Conservation (phyloP, 92 coral and sea anemone species). For the Palythoa heliodiscus region DNA sequence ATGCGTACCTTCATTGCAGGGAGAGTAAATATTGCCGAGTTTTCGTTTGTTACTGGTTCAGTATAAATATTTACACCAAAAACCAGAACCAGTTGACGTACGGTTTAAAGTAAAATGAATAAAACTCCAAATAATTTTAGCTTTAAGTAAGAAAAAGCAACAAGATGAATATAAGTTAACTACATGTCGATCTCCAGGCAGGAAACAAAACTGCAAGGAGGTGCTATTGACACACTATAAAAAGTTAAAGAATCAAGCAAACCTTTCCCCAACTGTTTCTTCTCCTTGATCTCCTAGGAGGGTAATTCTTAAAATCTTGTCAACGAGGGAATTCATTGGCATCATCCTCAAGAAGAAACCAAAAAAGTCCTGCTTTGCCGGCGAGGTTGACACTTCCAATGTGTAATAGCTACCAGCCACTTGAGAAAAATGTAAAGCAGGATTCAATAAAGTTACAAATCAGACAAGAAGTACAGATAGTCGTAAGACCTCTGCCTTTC, state of each 20-base stretch:
- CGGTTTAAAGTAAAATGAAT: no score
- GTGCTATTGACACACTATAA: neutral
- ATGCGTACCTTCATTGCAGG: no score
- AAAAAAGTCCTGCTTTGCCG: neutral
- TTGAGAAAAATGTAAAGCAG: neutral
- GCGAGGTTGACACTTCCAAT: constrained; percentile 8
- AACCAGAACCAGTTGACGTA: no score
- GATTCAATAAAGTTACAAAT: neutral
- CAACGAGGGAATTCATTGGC: constrained; percentile 10
- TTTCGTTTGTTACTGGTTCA: no score
- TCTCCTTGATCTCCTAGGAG: constrained; percentile 24
- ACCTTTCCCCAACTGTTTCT: constrained; percentile 3
- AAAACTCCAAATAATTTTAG: no score
- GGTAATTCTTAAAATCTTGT: constrained; percentile 12
- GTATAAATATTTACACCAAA: no score
- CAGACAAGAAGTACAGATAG: no score
- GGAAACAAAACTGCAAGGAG: neutral
- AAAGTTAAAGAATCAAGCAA: neutral
- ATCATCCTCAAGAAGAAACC: neutral
- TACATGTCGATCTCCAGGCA: neutral
- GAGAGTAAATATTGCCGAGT: no score
- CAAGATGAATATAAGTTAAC: no score
- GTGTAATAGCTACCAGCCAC: constrained; percentile 28
- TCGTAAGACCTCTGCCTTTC: no score
- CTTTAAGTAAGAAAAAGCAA: no score